These are phyloP conservation scores for Pomacea maculata DNA, from an alignment of 1,140 invertebrate species.

Conservation along the genomic window DNA sequence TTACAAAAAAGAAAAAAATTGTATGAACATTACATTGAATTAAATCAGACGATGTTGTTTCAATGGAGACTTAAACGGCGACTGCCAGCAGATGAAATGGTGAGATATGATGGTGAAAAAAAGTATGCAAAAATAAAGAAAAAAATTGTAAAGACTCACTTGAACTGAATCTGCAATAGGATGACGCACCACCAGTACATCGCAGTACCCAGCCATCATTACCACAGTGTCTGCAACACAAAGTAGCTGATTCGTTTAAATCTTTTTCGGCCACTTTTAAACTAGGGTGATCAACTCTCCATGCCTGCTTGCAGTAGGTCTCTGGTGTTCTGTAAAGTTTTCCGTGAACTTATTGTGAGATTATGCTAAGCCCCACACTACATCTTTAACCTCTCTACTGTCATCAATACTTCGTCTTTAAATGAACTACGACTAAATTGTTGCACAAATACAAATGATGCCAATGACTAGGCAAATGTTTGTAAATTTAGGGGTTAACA, in stretches of 20 bases:
- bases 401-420: no score
- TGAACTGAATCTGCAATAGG: constrained; percentile 89
- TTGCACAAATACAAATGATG: neutral
- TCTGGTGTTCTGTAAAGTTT: no score
- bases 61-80: neutral
- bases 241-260: neutral
- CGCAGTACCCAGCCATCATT: constrained; percentile 71
- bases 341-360: no score
- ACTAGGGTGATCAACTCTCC: no score
- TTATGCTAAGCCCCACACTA: no score
- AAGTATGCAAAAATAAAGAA: constrained; percentile 3
- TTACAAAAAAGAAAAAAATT: no score
- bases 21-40: no score
- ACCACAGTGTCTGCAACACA: constrained; percentile 66
- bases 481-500: neutral
- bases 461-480: neutral
- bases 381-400: no score
- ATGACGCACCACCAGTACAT: constrained; percentile 94
- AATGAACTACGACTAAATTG: neutral
- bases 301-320: no score
- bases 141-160: constrained; percentile 69
- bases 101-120: neutral
- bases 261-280: no score
- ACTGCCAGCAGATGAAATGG: neutral
- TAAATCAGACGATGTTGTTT: no score